Evolutionary conservation across 2,797 vertebrate species (phyloP).

Genomic region (Pseudochirops corinnae): DNA sequence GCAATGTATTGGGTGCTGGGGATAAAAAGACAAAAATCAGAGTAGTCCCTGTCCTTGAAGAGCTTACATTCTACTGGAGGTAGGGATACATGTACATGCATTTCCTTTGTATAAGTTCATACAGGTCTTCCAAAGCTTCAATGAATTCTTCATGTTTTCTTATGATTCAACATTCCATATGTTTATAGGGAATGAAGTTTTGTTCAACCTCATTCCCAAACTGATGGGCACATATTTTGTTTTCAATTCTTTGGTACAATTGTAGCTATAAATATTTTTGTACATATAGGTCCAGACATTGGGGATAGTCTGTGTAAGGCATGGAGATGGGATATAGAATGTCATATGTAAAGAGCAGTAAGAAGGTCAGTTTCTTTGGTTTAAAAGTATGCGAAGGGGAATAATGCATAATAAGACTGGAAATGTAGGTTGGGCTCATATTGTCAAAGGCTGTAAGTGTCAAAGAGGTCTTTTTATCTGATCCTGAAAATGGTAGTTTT

Average conservation of each 20-base stretch:
- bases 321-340: not conserved
- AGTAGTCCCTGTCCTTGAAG: not conserved
- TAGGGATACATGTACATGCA: not conserved
- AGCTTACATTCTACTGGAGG: not conserved
- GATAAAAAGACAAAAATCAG: not conserved
- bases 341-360: not conserved
- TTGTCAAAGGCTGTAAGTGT: not conserved
- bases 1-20: not conserved
- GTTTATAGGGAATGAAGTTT: not conserved
- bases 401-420: not conserved
- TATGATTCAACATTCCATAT: not conserved
- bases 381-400: not conserved
- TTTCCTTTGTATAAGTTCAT: not conserved
- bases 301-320: not conserved
- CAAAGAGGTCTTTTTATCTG: not conserved
- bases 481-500: not conserved
- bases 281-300: not conserved
- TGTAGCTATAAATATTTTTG: not conserved
- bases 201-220: not conserved
- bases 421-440: not conserved
- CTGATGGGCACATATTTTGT: not conserved
- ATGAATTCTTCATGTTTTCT: not conserved
- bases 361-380: not conserved
- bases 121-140: not conserved
- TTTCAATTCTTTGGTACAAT: not conserved